Conservation (phyloP, 2,797 vertebrate genomes). For the Lerista edwardsae region DNA sequence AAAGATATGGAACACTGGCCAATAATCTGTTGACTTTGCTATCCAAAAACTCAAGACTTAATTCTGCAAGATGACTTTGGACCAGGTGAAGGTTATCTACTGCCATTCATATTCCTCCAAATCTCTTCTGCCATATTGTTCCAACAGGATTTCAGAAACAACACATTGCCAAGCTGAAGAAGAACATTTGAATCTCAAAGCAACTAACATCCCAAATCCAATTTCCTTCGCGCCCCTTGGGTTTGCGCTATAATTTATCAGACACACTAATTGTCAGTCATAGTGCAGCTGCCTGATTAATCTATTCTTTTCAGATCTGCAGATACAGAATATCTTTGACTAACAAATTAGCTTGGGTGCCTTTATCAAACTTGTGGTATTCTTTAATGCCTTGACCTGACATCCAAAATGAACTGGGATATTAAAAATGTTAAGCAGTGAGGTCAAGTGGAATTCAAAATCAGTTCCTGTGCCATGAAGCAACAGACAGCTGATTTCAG, state of each 20-base stretch:
- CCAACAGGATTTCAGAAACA: constrained; percentile 18
- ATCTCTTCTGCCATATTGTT: constrained; percentile 23
- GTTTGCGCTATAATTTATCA: constrained; percentile 60
- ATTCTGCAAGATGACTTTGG: not conserved
- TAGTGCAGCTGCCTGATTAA: constrained; percentile 48
- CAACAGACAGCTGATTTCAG: not conserved
- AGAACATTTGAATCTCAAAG: constrained; percentile 52
- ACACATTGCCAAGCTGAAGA: constrained; percentile 17
- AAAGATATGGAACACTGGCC: not conserved
- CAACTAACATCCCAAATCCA: constrained; percentile 52
- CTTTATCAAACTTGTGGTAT: not conserved
- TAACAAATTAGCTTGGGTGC: constrained; percentile 58
- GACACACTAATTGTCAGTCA: constrained; percentile 52
- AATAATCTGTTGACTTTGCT: constrained; percentile 26
- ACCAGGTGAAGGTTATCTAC: constrained; percentile 38
- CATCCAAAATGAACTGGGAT: constrained; percentile 39
- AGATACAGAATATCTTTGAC: constrained; percentile 57
- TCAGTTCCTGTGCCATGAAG: not conserved
- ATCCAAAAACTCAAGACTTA: constrained; percentile 14
- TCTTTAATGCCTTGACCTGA: constrained; percentile 46
- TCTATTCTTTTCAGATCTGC: constrained; percentile 61
- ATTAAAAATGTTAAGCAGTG: constrained; percentile 37
- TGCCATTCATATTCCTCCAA: constrained; percentile 7
- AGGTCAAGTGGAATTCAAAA: constrained; percentile 24
- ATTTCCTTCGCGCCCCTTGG: constrained; percentile 56